These are phyloP conservation scores for Chlorodrepanis virens DNA, from an alignment of 2,113 vertebrate genomes.

Conservation along the genomic window DNA sequence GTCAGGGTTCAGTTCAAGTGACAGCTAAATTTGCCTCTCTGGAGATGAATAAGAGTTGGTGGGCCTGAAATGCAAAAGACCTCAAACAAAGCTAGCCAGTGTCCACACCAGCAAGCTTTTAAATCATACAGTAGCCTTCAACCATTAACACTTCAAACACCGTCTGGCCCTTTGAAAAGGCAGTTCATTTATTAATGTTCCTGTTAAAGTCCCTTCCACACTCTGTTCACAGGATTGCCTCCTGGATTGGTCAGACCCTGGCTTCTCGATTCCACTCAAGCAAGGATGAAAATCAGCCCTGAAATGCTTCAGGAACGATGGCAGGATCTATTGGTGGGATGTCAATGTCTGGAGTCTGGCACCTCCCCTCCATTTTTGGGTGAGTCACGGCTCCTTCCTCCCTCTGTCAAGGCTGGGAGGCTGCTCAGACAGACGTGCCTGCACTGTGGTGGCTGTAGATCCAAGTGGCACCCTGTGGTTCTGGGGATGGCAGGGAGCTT, in stretches of 20 bases:
- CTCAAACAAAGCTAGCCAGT: slow-evolving; percentile 29
- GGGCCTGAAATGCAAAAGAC: not conserved
- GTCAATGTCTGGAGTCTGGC: not conserved
- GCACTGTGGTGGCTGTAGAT: not conserved
- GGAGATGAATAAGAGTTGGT: slow-evolving; percentile 2
- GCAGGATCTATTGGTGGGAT: not conserved
- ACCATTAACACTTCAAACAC: slow-evolving; percentile 41
- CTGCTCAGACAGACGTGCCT: not conserved
- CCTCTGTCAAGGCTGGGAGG: not conserved
- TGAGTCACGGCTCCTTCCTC: not conserved
- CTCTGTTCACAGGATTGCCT: not conserved
- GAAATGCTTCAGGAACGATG: not conserved
- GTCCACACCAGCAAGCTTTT: slow-evolving; percentile 11
- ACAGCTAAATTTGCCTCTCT: slow-evolving; percentile 31
- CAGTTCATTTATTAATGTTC: slow-evolving; percentile 26
- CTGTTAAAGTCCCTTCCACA: not conserved
- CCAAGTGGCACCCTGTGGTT: not conserved
- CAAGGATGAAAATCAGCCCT: not conserved
- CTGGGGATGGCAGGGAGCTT: not conserved
- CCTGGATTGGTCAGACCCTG: not conserved
- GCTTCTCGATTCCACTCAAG: not conserved
- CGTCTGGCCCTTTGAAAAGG: not conserved
- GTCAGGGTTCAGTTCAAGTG: slow-evolving; percentile 46
- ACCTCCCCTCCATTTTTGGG: not conserved
- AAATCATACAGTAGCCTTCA: slow-evolving; percentile 25